phyloP scores from a whole-genome alignment of 1,140 invertebrate species.

The Nixonia krombeini region DNA sequence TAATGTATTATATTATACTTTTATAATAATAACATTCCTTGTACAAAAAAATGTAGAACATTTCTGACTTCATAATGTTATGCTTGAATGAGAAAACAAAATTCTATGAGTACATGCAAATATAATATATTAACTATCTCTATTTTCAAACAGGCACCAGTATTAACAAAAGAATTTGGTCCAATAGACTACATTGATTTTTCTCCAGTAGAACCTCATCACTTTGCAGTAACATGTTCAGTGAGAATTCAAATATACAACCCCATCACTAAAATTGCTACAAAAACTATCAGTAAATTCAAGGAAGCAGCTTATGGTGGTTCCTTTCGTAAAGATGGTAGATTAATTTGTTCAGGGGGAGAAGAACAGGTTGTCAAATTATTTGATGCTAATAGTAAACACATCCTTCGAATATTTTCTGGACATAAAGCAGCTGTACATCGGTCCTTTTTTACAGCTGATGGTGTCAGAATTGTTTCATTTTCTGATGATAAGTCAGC shows the following conservation, averaged over 20 bases:
- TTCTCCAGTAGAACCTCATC: slow-evolving; percentile 87
- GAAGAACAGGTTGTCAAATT: slow-evolving; percentile 90
- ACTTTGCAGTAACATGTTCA: slow-evolving; percentile 92
- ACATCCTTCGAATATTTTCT: slow-evolving; percentile 77
- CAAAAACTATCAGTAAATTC: slow-evolving; percentile 89
- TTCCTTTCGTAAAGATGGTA: slow-evolving; percentile 88
- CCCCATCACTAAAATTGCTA: slow-evolving; percentile 86
- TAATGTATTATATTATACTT: too few species aligned
- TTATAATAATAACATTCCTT: too few species aligned
- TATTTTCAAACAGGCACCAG: slow-evolving; percentile 88
- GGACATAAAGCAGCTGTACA: slow-evolving; percentile 79
- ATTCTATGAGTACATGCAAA: too few species aligned
- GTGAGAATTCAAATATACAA: slow-evolving; percentile 94
- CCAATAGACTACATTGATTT: slow-evolving; percentile 93
- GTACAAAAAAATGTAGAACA: too few species aligned
- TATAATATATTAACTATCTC: too few species aligned
- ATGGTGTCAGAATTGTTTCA: slow-evolving; percentile 85
- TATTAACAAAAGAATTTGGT: slow-evolving; percentile 93
- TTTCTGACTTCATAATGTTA: slow-evolving; percentile 1
- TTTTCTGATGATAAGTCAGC: slow-evolving; percentile 96
- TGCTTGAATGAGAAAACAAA: slow-evolving; percentile 1
- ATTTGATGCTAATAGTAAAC: slow-evolving; percentile 88
- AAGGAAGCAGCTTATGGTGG: slow-evolving; percentile 89
- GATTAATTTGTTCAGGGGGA: slow-evolving; percentile 87
- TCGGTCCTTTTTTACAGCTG: slow-evolving; percentile 85